A percentile compares a stretch with the other conserved stretches of the same genome.
Evolutionary conservation across 2,797 vertebrate genomes (phyloP).

Genomic region (Melanotaenia parkinsoni): DNA sequence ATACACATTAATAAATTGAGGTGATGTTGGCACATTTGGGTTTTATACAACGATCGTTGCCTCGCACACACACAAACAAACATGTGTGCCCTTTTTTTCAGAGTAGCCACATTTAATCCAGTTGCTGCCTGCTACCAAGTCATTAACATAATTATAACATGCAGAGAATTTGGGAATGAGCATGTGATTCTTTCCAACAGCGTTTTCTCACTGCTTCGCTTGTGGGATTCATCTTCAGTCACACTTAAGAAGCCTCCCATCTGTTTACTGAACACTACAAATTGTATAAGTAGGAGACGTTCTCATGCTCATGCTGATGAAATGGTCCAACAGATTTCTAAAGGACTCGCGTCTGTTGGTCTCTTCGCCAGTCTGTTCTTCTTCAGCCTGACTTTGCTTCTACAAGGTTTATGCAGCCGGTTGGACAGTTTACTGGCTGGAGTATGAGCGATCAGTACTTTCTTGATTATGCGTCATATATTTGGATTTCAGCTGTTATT

Average conservation of each 20-base stretch:
- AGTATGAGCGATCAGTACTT: conserved; percentile 18
- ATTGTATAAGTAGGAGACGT: conserved; percentile 44
- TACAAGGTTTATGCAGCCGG: conserved; percentile 12
- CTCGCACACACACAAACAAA: conserved; percentile 8
- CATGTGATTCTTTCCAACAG: conserved; percentile 57
- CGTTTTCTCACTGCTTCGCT: conserved; percentile 55
- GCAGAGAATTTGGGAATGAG: conserved; percentile 54
- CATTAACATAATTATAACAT: conserved; percentile 66
- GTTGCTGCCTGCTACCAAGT: conserved; percentile 47
- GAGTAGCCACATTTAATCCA: conserved; percentile 47
- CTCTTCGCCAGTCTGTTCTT: conserved; percentile 38
- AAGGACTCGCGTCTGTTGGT: conserved; percentile 41
- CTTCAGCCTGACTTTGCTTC: conserved; percentile 14
- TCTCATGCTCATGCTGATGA: conserved; percentile 37
- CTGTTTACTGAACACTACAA: conserved; percentile 60
- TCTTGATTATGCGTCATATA: conserved; percentile 10
- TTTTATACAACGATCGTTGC: conserved; percentile 3
- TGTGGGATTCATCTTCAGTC: conserved; percentile 56
- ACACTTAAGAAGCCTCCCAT: conserved; percentile 64
- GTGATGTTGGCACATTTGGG: conserved; percentile 9
- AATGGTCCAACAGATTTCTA: conserved; percentile 51
- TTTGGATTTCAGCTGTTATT: conserved; percentile 25
- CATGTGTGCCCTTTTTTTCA: conserved; percentile 13
- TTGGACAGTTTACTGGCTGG: conserved; percentile 6
- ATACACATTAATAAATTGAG: conserved; percentile 26